A percentile compares a stretch with the other conserved stretches of the same genome.
Conservation (phyloP, 2,888 invertebrate genomes). For the Drosophila colorata region DNA sequence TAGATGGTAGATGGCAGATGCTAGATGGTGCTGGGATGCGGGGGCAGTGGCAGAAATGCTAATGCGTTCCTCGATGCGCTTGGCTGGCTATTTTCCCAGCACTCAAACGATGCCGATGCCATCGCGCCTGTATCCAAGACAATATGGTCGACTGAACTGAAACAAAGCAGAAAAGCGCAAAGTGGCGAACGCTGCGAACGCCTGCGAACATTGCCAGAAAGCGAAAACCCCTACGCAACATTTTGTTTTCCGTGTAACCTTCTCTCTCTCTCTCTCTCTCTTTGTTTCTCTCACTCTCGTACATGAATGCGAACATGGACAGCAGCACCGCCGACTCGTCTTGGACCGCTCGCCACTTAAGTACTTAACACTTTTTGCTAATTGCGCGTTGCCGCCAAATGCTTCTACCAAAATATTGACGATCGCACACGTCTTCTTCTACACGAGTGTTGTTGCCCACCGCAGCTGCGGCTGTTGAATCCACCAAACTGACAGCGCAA, state of each 20-base stretch:
- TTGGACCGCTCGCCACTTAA: conserved; percentile 72
- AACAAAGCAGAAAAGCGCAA: conserved; percentile 81
- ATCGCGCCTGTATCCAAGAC: conserved; percentile 42
- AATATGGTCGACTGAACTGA: conserved; percentile 81
- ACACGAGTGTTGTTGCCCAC: conserved; percentile 70
- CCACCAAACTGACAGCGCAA: conserved; percentile 54
- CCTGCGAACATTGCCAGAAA: conserved; percentile 52
- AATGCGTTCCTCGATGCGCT: conserved; percentile 79
- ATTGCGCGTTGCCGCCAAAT: conserved; percentile 73
- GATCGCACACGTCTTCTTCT: conserved; percentile 30
- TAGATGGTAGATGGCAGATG: not conserved
- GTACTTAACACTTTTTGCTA: conserved; percentile 82
- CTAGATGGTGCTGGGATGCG: not conserved
- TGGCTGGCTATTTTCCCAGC: conserved; percentile 78
- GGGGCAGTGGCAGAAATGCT: conserved; percentile 69
- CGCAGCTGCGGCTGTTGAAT: conserved; percentile 46
- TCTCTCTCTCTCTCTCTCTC: not conserved
- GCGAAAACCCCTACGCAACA: conserved; percentile 74
- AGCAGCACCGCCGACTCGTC: conserved; percentile 58
- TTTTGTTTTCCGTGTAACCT: conserved; percentile 21
- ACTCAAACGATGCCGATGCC: conserved; percentile 75
- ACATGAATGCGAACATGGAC: conserved; percentile 36
- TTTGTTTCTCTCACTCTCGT: conserved; percentile 19
- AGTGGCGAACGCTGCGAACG: conserved; percentile 54
- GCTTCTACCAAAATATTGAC: conserved; percentile 71